Conservation (phyloP, 1,140 invertebrate genomes). For the Apis florea region DNA sequence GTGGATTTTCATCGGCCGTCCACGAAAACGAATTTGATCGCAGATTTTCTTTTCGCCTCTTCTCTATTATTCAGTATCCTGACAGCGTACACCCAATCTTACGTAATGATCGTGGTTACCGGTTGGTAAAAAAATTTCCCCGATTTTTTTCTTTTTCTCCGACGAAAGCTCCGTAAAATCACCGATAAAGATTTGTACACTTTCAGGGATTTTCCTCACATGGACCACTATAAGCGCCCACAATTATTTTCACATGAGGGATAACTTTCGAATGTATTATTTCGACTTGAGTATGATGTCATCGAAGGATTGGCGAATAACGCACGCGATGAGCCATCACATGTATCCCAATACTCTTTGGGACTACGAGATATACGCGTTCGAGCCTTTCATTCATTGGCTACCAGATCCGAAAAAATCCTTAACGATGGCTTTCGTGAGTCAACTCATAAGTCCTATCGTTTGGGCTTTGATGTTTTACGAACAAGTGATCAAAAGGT, state of each 20-base stretch:
- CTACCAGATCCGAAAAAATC: slow-evolving; percentile 81
- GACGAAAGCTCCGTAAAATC: too few species aligned
- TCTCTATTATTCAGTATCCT: slow-evolving; percentile 81
- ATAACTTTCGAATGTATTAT: slow-evolving; percentile 91
- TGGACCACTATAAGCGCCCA: slow-evolving; percentile 84
- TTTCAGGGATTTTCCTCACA: slow-evolving; percentile 81
- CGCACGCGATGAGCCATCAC: slow-evolving; percentile 90
- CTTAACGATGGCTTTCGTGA: slow-evolving; percentile 74
- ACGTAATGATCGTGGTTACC: slow-evolving; percentile 26
- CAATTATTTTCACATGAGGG: slow-evolving; percentile 90
- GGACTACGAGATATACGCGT: slow-evolving; percentile 87
- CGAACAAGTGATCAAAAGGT: slow-evolving; percentile 11
- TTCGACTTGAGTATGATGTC: slow-evolving; percentile 86
- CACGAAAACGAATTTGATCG: slow-evolving; percentile 79
- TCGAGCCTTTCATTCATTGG: slow-evolving; percentile 88
- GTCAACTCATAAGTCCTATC: slow-evolving; percentile 80
- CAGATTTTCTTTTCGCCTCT: slow-evolving; percentile 80
- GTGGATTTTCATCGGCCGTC: slow-evolving; percentile 75
- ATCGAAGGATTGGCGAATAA: slow-evolving; percentile 88
- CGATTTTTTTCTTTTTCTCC: not conserved
- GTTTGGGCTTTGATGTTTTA: slow-evolving; percentile 77
- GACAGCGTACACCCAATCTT: slow-evolving; percentile 75
- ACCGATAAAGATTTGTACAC: not conserved
- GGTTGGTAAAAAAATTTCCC: slow-evolving; percentile 27
- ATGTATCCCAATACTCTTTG: slow-evolving; percentile 89